Percentiles rank a stretch among this genome's conserved stretches.
Conservation (phyloP, 2,888 invertebrate genomes). For the Chorisops tibialis region DNA sequence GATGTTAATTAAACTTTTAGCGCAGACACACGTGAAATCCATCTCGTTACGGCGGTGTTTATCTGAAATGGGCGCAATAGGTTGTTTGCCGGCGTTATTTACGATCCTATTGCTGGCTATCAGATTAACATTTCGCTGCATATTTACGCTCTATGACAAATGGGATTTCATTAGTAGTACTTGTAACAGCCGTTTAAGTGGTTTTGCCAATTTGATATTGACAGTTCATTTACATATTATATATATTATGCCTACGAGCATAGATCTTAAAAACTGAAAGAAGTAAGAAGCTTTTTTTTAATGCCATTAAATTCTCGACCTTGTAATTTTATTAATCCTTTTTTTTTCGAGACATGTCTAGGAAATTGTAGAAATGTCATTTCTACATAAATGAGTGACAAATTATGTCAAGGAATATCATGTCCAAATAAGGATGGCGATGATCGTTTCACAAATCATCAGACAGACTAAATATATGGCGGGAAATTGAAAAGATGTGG, state of each 20-base stretch:
- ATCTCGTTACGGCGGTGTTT: constrained; percentile 18
- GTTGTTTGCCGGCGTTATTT: constrained; percentile 21
- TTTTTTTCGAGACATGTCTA: no score
- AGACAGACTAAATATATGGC: no score
- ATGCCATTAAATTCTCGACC: no score
- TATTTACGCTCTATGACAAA: constrained; percentile 31
- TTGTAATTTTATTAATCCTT: no score
- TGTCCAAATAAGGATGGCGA: no score
- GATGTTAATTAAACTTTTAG: constrained; percentile 48
- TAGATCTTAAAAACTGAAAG: neutral
- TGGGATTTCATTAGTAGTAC: constrained; percentile 23
- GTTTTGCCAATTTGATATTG: constrained; percentile 4
- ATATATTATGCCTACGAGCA: no score
- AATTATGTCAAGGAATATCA: no score
- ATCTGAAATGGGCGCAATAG: neutral
- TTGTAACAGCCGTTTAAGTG: constrained; percentile 9
- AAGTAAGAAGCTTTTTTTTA: neutral
- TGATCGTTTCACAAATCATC: no score
- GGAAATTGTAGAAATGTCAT: no score
- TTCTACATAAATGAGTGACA: no score
- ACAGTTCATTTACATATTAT: constrained; percentile 16
- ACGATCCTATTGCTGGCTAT: constrained; percentile 5
- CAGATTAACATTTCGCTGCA: constrained; percentile 15
- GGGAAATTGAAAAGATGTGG: no score
- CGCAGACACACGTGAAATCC: constrained; percentile 28